Base-by-base conservation (phyloP, 1,140 invertebrate species). In the Drosophila fuyamai region DNA sequence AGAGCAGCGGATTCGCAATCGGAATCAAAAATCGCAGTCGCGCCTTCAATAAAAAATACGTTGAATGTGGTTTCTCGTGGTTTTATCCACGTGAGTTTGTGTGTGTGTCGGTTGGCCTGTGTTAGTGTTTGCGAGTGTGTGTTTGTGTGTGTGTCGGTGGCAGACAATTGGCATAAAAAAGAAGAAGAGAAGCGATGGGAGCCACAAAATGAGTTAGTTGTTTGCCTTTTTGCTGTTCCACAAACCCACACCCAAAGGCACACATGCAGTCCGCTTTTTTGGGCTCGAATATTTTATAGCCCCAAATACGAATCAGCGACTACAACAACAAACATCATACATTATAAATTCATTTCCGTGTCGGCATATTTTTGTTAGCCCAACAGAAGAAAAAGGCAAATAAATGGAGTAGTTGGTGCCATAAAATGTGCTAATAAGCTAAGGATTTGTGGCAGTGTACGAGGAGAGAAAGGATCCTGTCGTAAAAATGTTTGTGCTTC, bases 341-440 rank as follows among this genome's bases (percentile, higher is more conserved):
- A 89, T 88, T 88, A 88, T 83, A 88, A 88, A 88, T 88, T 88
- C 79, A 88, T 88, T 89, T 89, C 65, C 84, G 72, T 89, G 72
- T 55, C 54, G 68, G 66, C 51, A 80, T 84, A 63, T 60, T 76
- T 80, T 84, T 83, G 81, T 58, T 47, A 81, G 47, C 53, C 73
- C 32, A 40, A n/a, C 40, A 36, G 14, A 59, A 46, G 62, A 68
- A 54, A 29, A 41, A 32, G 43, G 36, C 35, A 58, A 44, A 63
- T 38, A 86, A 85, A 81, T 43, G 74, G 63, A 68, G 72, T 82
- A 50, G 61, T 67, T 60, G 76, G 61, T 36, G 65, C 66, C 70
- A 86, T 86, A 83, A 79, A 86, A 86, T 79, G 79, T 79, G 82
- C 82, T 88, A 86, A 86, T 86, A 88, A 83, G 76, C 66, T 48